Evolutionary conservation across 2,888 invertebrate species (phyloP).

Genomic region (Synergus laeviventris): DNA sequence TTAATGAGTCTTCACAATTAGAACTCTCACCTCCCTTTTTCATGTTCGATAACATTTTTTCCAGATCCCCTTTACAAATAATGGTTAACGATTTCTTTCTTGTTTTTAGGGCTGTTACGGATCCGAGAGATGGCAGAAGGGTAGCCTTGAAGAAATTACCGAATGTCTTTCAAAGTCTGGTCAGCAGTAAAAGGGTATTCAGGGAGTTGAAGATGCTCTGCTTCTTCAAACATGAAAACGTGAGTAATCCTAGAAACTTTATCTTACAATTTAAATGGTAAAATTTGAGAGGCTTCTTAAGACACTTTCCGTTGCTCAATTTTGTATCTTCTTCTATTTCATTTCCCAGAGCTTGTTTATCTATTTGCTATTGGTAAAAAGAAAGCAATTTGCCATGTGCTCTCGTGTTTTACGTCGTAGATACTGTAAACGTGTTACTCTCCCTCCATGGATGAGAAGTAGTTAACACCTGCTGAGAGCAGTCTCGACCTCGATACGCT

Average conservation of each 20-base stretch:
- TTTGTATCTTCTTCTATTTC: not conserved
- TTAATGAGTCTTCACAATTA: not conserved
- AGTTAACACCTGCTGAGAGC: conserved; percentile 32
- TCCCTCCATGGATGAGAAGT: conserved; percentile 13
- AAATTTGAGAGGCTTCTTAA: not conserved
- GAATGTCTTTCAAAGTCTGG: conserved; percentile 99
- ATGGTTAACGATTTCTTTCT: conserved; percentile 59
- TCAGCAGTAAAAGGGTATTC: conserved; percentile 99
- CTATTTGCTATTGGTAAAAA: not conserved
- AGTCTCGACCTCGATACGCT: conserved; percentile 22
- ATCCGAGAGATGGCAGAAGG: conserved; percentile 97
- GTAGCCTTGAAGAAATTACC: conserved; percentile 99
- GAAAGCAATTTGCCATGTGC: not conserved
- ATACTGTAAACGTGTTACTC: conserved; percentile 16
- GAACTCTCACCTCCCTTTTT: not conserved
- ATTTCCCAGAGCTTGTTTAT: not conserved
- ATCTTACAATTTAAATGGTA: not conserved
- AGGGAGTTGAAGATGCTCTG: conserved; percentile 99
- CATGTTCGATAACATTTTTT: not conserved
- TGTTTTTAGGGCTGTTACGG: conserved; percentile 97
- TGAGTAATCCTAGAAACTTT: conserved; percentile 78
- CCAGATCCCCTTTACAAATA: not conserved
- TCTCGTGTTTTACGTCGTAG: not conserved
- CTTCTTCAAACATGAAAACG: conserved; percentile 99
- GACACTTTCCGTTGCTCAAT: not conserved